Conservation (phyloP, 2,888 invertebrate genomes). For the Halictus quadricinctus region DNA sequence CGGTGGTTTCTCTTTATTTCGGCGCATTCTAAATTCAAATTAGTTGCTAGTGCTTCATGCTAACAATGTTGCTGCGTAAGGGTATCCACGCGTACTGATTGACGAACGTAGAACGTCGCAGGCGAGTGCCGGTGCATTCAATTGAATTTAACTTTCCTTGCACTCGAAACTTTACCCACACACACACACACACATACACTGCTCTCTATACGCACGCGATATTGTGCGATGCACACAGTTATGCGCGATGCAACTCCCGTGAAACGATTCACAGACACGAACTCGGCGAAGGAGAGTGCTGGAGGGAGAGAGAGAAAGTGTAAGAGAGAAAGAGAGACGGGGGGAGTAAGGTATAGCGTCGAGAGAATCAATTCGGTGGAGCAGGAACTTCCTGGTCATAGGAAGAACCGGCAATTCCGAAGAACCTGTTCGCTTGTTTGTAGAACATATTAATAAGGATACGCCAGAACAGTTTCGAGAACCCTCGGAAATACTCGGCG, state of each 20-base stretch:
- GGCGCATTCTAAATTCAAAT: not conserved
- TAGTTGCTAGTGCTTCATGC: not conserved
- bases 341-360: too few species aligned
- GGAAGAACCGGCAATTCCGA: slow-evolving; percentile 25
- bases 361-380: slow-evolving; percentile 33
- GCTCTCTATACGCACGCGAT: slow-evolving; percentile 42
- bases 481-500: not conserved
- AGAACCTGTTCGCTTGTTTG: slow-evolving; percentile 17
- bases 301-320: not conserved
- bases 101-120: slow-evolving; percentile 8
- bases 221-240: slow-evolving; percentile 39
- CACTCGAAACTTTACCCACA: slow-evolving; percentile 55
- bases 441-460: slow-evolving; percentile 29
- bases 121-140: slow-evolving; percentile 12
- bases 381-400: not conserved
- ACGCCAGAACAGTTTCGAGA: slow-evolving; percentile 2
- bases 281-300: not conserved
- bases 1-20: not conserved
- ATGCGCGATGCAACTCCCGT: slow-evolving; percentile 18
- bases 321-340: not conserved
- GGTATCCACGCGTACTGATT: not conserved
- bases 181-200: not conserved
- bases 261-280: slow-evolving; percentile 49
- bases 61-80: not conserved
- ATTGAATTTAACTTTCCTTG: slow-evolving; percentile 50